Base-by-base conservation (phyloP, 2,113 vertebrate species). In the Hyperopisus bebe region DNA sequence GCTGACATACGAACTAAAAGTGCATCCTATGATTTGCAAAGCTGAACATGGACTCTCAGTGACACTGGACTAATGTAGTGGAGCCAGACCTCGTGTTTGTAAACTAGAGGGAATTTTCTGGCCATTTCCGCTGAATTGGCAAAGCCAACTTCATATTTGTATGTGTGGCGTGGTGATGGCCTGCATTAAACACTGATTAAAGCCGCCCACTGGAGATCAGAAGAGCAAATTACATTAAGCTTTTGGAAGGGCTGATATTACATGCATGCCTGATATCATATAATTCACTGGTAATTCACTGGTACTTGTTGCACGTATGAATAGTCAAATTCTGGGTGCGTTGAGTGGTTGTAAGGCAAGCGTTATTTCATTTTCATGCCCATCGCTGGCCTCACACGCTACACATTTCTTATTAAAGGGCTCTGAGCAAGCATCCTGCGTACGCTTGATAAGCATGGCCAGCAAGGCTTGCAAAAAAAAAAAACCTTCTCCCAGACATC, bases 141-240 rank as follows among this genome's bases (percentile, higher is more conserved):
- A 42, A 80, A 19, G 74, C 17, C 17, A 19, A 42, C 74, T 2
- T 35, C 74, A 42, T 80, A 42, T 80, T 80, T 80, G 74, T 42
- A 19, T 42, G 74, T 80, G 35, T 35, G 74, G 35, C 5, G 35
- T 80, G 7, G 35, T 80, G 74, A 39, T 17, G 35, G 74, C 74
- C 15, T 42, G 35, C 74, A 80, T 80, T 80, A 39, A 42, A 80
- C 74, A 80, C 74, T 80, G 74, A 80, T 80, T 80, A 80, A 42
- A 80, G 35, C 17, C 74, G 7, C 74, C 74, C 74, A 80, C 74
- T 80, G 35, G 35, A 42, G 74, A 80, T 80, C 35, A 80, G 35
- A 35, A 19, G 74, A 80, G 74, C 74, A 42, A 80, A 80, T 80
- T 80, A 80, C 74, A 80, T 80, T 80, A 80, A 80, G 74, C 35